These are phyloP conservation scores for Sclerurus mexicanus DNA, from an alignment of 2,113 vertebrate species.

Conservation along the genomic window DNA sequence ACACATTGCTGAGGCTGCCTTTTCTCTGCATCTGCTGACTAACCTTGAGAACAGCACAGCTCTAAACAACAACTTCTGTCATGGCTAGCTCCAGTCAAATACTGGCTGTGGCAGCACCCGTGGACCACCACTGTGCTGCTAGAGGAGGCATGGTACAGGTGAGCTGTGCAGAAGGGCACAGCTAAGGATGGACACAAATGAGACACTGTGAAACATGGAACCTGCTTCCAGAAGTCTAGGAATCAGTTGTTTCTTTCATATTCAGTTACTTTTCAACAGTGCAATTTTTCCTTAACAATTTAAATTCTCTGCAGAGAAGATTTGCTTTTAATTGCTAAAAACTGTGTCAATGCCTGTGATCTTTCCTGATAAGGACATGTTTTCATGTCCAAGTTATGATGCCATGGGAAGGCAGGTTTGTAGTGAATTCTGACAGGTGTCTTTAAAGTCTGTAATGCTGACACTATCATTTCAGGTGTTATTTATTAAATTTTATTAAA, in stretches of 20 bases:
- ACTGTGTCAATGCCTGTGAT: neutral
- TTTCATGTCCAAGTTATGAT: neutral
- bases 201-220: neutral
- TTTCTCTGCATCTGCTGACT: neutral
- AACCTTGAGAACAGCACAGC: rapidly evolving
- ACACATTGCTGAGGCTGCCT: rapidly evolving
- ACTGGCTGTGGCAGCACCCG: rapidly evolving
- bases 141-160: rapidly evolving
- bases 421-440: neutral
- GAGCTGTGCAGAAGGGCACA: neutral
- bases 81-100: rapidly evolving
- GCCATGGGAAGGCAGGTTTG: neutral
- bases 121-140: rapidly evolving
- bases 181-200: neutral
- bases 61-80: neutral
- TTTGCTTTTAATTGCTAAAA: neutral
- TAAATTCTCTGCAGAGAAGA: neutral
- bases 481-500: slow-evolving; percentile 69
- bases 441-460: neutral
- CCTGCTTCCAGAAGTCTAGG: neutral
- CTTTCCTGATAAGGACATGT: neutral
- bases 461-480: slow-evolving; percentile 11
- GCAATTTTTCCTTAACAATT: neutral
- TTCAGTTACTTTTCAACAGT: neutral
- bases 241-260: neutral